Evolutionary conservation across 2,113 vertebrate species (phyloP), one percentile per base, ranked within the genome.

Genomic region (Uria aalge): DNA sequence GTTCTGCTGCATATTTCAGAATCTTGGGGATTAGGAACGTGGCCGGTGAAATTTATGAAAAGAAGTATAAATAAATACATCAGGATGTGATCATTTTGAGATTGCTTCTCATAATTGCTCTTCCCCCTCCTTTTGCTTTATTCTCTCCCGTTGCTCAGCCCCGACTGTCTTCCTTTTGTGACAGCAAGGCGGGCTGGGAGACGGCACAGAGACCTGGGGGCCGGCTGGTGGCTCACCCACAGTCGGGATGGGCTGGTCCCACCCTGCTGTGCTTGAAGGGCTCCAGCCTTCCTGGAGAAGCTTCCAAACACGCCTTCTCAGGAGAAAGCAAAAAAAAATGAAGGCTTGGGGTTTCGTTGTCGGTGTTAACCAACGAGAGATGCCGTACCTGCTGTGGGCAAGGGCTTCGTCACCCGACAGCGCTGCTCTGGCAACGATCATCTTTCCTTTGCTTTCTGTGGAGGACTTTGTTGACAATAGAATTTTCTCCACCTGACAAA

Each of bases 181-280:
- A 55, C 57, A 83, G 66, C 0, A 0, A 15, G 22, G 23, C 0
- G 4, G 34, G 23, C 27, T 64, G 48, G 27, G 20, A 87, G 6
- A 17, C 8, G 5, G 17, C 7, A 47, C 23, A 27, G 43, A 75
- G 38, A 43, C 5, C 5, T 3, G 1, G 8, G 55, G 21, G 8
- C 50, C 18, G 12, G 36, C 50, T 71, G 41, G 53, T 36, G 47
- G 17, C n/a, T 83, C 52, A 62, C 17, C n/a, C 27, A 22, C 15
- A 8, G 2, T 0, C 0, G 0, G 53, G 29, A 21, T 2, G 4
- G 32, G 18, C 50, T 90, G 15, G 26, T 69, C 56, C 18, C 32
- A 55, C 26, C 18, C 21, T 0, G 1, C 21, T 40, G 47, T 0
- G 0, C n/a, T 71, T 24, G 40, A 50, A 72, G n/a, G 18, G 4